Evolutionary conservation across 92 coral and sea anemone genomes (phyloP).

Genomic region (Porites cylindrica): DNA sequence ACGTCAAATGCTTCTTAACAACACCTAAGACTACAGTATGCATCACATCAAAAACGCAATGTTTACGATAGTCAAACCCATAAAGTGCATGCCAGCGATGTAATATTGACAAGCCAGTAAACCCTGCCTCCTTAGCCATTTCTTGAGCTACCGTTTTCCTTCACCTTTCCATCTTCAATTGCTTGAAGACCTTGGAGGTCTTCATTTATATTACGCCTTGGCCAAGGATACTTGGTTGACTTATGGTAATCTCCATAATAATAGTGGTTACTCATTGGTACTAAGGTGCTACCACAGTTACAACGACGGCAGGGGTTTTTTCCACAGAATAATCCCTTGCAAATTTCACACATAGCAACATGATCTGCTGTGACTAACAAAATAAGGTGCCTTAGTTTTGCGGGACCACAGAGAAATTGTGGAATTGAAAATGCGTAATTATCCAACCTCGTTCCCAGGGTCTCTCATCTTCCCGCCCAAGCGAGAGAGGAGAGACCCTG

Average conservation of each 20-base stretch:
- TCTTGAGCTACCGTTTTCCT: conserved; percentile 29
- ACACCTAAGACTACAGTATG: conserved; percentile 36
- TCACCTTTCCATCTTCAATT: conserved; percentile 47
- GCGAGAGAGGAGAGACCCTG: too few species aligned
- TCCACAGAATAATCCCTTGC: conserved; percentile 67
- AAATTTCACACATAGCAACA: conserved; percentile 64
- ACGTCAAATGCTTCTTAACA: conserved; percentile 28
- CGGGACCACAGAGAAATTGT: too few species aligned
- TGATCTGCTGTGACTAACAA: conserved; percentile 46
- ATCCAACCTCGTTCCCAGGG: too few species aligned
- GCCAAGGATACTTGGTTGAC: conserved; percentile 48
- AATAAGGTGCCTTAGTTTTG: too few species aligned
- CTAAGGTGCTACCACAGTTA: conserved; percentile 20
- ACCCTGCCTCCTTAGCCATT: conserved; percentile 49
- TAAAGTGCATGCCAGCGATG: conserved; percentile 38
- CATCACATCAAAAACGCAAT: conserved; percentile 56
- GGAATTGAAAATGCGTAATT: too few species aligned
- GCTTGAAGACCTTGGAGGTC: conserved; percentile 24
- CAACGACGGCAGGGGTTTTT: conserved; percentile 59
- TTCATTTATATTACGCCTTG: conserved; percentile 38
- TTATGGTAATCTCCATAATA: conserved; percentile 51
- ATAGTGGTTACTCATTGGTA: conserved; percentile 57
- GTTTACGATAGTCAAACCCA: conserved; percentile 34
- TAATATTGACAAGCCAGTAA: conserved; percentile 50
- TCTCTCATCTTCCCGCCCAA: too few species aligned